Conservation (phyloP, 1,140 invertebrate species). For the Spodoptera litura region DNA sequence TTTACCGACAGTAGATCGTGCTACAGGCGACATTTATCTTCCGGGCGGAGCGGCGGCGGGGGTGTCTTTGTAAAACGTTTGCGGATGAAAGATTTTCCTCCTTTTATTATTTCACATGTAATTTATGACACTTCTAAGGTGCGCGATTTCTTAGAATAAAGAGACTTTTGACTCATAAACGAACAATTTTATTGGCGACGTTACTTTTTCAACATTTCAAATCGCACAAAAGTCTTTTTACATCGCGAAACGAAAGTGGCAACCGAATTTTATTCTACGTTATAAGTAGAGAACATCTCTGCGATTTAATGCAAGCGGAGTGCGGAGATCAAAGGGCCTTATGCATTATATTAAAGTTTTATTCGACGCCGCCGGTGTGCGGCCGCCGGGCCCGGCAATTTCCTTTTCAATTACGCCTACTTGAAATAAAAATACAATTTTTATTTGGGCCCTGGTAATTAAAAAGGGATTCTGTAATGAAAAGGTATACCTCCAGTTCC, state of each 20-base stretch:
- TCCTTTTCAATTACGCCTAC: slow-evolving; percentile 85
- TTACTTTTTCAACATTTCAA: slow-evolving; percentile 46
- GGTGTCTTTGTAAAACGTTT: slow-evolving; percentile 80
- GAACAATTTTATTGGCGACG: slow-evolving; percentile 59
- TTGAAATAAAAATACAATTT: slow-evolving; percentile 86
- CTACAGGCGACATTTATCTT: slow-evolving; percentile 78
- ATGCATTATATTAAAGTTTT: slow-evolving; percentile 85
- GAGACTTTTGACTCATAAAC: slow-evolving; percentile 65
- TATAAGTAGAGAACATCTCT: slow-evolving; percentile 58
- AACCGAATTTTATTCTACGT: slow-evolving; percentile 47
- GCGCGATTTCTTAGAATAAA: slow-evolving; percentile 65
- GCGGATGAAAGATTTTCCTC: slow-evolving; percentile 80
- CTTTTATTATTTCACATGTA: slow-evolving; percentile 83
- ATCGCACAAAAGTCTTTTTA: slow-evolving; percentile 41
- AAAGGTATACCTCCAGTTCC: slow-evolving; percentile 84
- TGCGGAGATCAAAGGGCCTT: slow-evolving; percentile 83
- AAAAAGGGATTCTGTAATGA: slow-evolving; percentile 85
- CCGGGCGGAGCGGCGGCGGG: slow-evolving; percentile 56
- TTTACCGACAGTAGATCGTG: slow-evolving; percentile 71
- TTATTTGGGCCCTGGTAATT: slow-evolving; percentile 84
- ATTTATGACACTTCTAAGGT: slow-evolving; percentile 79
- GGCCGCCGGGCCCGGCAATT: slow-evolving; percentile 77
- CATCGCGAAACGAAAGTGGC: slow-evolving; percentile 35
- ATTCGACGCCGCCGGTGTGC: slow-evolving; percentile 72
- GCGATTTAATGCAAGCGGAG: slow-evolving; percentile 78